These are phyloP conservation scores for Poeciliopsis turrubarensis DNA, from an alignment of 2,113 vertebrate species.

Conservation along the genomic window DNA sequence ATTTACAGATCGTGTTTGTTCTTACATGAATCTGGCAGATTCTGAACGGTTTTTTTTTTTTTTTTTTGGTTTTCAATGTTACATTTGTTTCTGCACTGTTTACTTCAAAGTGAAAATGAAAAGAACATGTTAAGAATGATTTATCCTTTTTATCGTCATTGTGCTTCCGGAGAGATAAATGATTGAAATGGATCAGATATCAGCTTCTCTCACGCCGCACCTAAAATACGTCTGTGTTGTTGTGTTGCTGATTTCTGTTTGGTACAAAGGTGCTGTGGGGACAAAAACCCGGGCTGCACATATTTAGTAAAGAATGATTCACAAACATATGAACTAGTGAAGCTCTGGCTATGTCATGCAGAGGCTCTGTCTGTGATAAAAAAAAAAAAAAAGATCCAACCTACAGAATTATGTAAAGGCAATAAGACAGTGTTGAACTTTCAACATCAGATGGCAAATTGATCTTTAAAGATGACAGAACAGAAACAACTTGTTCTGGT, in stretches of 20 bases:
- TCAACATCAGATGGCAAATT: background rate
- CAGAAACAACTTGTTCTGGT: too few relatives aligned
- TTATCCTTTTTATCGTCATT: background rate
- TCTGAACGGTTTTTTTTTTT: background rate
- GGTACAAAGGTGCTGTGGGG: background rate
- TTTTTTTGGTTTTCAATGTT: background rate
- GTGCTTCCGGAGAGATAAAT: background rate
- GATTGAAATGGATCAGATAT: background rate
- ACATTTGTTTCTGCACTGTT: background rate
- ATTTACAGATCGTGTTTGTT: conserved; percentile 3
- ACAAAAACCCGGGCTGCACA: background rate
- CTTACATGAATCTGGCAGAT: conserved; percentile 4
- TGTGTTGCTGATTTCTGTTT: background rate
- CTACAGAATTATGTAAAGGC: background rate
- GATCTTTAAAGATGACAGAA: background rate
- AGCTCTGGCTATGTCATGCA: background rate
- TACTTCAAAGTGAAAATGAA: too few relatives aligned
- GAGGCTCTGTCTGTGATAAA: background rate
- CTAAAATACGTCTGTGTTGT: background rate
- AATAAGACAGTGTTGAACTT: background rate
- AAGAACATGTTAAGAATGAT: too few relatives aligned
- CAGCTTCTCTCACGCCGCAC: background rate
- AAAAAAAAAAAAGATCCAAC: background rate
- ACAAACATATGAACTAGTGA: background rate
- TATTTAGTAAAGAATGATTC: background rate